Conservation (phyloP, 2,888 invertebrate genomes). For the Volucella inflata region DNA sequence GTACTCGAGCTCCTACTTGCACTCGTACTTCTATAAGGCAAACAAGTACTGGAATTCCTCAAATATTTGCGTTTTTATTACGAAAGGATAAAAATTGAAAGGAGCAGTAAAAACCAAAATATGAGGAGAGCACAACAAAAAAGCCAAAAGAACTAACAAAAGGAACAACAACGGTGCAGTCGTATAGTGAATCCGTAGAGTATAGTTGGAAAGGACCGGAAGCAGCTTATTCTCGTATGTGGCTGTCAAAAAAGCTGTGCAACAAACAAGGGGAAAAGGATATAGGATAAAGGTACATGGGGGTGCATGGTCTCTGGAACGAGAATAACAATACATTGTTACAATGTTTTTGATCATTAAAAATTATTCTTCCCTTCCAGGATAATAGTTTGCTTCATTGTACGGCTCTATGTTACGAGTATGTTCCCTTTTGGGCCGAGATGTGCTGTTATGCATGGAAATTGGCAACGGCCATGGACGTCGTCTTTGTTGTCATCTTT, state of each 20-base stretch:
- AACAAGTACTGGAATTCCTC: constrained; percentile 9
- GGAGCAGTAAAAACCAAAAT: constrained; percentile 21
- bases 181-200: background rate
- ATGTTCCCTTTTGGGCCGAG: constrained; percentile 17
- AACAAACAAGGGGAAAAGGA: constrained; percentile 40
- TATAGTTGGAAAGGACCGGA: background rate
- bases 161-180: background rate
- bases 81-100: constrained; percentile 54
- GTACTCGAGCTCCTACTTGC: too few relatives aligned
- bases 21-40: too few relatives aligned
- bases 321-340: constrained; percentile 56
- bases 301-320: constrained; percentile 24
- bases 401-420: constrained; percentile 45
- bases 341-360: constrained; percentile 73
- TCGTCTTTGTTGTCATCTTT: constrained; percentile 24
- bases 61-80: constrained; percentile 65
- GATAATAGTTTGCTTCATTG: constrained; percentile 42
- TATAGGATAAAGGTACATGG: background rate
- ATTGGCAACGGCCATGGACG: constrained; percentile 60
- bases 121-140: background rate
- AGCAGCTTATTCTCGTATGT: background rate
- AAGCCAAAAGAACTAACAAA: background rate
- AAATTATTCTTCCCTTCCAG: constrained; percentile 59
- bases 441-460: constrained; percentile 36
- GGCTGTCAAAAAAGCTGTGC: constrained; percentile 35